These are phyloP conservation scores for Platorchestia sp. DNA, from an alignment of 1,140 invertebrate species.

Conservation along the genomic window DNA sequence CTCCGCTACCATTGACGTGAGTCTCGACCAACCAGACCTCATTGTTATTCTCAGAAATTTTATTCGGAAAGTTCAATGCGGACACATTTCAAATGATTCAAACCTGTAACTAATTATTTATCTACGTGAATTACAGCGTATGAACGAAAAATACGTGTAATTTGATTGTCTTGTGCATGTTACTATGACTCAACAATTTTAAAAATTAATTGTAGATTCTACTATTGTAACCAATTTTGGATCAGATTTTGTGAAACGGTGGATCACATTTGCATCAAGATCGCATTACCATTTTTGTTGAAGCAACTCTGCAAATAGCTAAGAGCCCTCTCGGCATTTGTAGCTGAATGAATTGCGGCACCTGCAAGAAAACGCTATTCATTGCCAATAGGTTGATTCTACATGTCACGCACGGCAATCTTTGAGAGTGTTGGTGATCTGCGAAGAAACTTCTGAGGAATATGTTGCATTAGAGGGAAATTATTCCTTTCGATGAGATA, in stretches of 20 bases:
- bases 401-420: too few relatives aligned
- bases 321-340: neutral
- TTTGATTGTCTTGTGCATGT: neutral
- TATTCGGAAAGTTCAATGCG: neutral
- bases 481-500: too few relatives aligned
- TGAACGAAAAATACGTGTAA: too few relatives aligned
- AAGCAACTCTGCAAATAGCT: neutral
- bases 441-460: too few relatives aligned
- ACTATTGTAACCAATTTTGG: neutral
- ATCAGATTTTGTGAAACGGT: neutral
- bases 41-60: constrained; percentile 28
- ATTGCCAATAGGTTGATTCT: too few relatives aligned
- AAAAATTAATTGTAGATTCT: neutral
- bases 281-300: neutral
- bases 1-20: constrained; percentile 91
- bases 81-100: neutral
- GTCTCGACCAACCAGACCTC: neutral
- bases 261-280: neutral
- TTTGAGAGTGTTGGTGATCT: too few relatives aligned
- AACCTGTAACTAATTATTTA: neutral
- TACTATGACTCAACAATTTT: neutral
- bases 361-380: too few relatives aligned
- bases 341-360: neutral
- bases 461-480: too few relatives aligned
- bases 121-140: neutral